A percentile compares a stretch with the other conserved stretches of the same genome.
Conservation (phyloP, 2,888 invertebrate species). For the Drosophila tripunctata region DNA sequence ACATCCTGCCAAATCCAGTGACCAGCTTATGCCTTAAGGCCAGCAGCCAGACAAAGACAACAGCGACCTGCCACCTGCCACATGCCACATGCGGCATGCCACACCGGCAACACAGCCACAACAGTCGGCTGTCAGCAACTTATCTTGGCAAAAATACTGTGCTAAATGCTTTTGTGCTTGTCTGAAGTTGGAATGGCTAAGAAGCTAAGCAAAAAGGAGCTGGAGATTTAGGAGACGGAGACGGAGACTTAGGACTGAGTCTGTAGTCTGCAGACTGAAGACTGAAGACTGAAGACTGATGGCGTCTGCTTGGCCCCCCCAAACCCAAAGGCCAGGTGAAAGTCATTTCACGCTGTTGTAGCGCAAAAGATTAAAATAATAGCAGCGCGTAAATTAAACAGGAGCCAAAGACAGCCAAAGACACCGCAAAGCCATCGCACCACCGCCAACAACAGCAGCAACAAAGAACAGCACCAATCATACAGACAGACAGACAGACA, state of each 20-base stretch:
- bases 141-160: conserved; percentile 44
- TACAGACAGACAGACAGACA: too few species aligned
- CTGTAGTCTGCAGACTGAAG: background rate
- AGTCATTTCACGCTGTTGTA: conserved; percentile 81
- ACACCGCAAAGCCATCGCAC: background rate
- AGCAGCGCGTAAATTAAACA: conserved; percentile 81
- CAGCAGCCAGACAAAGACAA: conserved; percentile 10
- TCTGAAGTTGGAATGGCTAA: conserved; percentile 21
- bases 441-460: background rate
- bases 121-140: conserved; percentile 53
- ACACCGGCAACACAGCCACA: conserved; percentile 44
- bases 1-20: conserved; percentile 4
- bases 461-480: conserved; percentile 47
- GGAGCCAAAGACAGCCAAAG: conserved; percentile 25
- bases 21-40: conserved; percentile 1
- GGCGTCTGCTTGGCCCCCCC: background rate
- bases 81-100: conserved; percentile 52
- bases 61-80: conserved; percentile 28
- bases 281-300: background rate
- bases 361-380: conserved; percentile 81
- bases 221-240: background rate
- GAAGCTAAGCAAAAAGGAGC: conserved; percentile 13
- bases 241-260: background rate
- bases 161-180: conserved; percentile 71
- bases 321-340: conserved; percentile 71